A percentile compares a stretch with the other conserved stretches of the same genome.
phyloP scores from a whole-genome alignment of 1,140 invertebrate species.

The Trichomalopsis sarcophagae region DNA sequence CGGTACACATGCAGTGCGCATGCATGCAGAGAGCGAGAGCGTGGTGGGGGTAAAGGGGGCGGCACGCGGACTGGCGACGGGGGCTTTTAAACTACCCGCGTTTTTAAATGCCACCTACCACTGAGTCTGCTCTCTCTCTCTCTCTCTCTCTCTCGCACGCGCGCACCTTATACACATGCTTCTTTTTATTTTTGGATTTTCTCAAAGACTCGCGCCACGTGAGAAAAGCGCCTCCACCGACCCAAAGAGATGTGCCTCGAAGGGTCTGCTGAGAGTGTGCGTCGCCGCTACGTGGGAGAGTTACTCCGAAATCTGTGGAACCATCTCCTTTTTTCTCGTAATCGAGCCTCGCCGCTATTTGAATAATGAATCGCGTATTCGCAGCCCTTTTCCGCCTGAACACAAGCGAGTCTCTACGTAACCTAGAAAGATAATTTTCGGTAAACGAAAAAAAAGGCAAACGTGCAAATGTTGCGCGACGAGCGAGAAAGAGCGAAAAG shows the following conservation, averaged over 20 bases:
- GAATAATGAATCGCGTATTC: not conserved
- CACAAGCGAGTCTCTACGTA: not conserved
- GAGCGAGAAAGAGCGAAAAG: not conserved
- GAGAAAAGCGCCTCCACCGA: not conserved
- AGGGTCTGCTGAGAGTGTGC: not conserved
- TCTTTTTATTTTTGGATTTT: not conserved
- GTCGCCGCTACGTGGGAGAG: too few species aligned
- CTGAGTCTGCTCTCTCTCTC: not conserved
- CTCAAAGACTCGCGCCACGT: not conserved
- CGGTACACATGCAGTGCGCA: constrained; percentile 1
- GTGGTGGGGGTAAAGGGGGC: not conserved
- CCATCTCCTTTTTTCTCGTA: not conserved
- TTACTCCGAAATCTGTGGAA: not conserved
- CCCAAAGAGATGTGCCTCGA: not conserved
- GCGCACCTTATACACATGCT: not conserved
- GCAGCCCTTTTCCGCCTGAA: not conserved
- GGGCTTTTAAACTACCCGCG: constrained; percentile 48
- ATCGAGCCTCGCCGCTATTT: not conserved
- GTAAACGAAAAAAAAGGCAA: not conserved
- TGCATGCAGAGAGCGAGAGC: not conserved
- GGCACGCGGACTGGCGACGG: not conserved
- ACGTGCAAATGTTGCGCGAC: not conserved
- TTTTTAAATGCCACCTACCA: constrained; percentile 44
- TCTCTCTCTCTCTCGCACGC: not conserved
- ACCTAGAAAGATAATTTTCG: constrained; percentile 30